Evolutionary conservation across 1,140 invertebrate genomes (phyloP), one percentile per base, ranked within the genome.

Genomic region (Zaprionus kolodkinae): DNA sequence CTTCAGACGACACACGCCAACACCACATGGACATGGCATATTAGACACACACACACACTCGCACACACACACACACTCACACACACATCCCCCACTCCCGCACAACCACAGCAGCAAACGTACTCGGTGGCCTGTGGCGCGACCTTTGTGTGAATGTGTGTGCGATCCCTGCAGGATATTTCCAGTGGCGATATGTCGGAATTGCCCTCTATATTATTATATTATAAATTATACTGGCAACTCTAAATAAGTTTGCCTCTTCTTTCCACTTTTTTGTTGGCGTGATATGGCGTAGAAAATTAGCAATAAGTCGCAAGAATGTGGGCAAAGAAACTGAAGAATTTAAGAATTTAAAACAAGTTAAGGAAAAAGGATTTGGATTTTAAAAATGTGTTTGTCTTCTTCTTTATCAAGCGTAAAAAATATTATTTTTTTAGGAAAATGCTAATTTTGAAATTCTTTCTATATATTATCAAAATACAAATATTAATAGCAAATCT

Each of bases 1-100:
- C 55, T 76, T 66, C 84, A 88, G 76, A 87, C 84, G 84, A 88
- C 84, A 87, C 84, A 89, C 78, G 84, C 77, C 84, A 84, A 89
- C 84, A 81, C 76, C 83, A 83, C 67, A 75, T 78, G 83, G 66
- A 79, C 82, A 84, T 81, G 78, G 71, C 79, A 68, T 76, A 85
- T 82, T 77, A 75, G 70, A 81, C 70, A 54, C 36, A 68, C 38
- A 59, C n/a, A 48, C 54, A 64, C 54, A 55, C 50, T 35, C 40
- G 30, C 52, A 50, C 50, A 52, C 50, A 62, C 35, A 21, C n/a
- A 64, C 54, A 55, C 50, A 40, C 40, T 30, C 52, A 50, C 50
- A 52, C 50, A 62, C 35, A 21, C n/a, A 64, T 38, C 48, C 17
- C 21, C 13, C 69, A 48, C 43, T 56, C 43, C 45, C 73, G 72